Evolutionary conservation across 2,797 vertebrate genomes (phyloP), one percentile per base, ranked within the genome.

Genomic region (Ibycter americanus): DNA sequence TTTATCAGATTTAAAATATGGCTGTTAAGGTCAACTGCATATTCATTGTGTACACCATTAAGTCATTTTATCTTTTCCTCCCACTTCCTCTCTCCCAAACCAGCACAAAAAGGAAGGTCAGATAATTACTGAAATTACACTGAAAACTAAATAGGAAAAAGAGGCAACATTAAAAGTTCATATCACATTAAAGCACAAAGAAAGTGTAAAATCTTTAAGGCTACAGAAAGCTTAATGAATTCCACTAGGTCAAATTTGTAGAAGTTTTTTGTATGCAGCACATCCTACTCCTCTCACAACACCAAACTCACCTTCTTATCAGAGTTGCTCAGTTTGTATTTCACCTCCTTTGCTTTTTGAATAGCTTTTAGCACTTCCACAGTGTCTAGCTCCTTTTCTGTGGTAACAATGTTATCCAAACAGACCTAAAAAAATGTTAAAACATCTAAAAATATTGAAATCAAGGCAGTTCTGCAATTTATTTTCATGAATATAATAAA

Each of bases 281-380:
- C 4, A 40, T 70, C 42, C 21, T 47, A 55, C 36, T 74, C 56
- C 40, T 77, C 51, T 42, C 40, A 40, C 21, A 20, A n/a, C 19
- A 71, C 42, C 32, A 46, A 44, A 70, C 97, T 89, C 98, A 99
- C 99, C 99, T 99, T 99, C 98, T 98, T 99, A 84, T 99, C 99
- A 16, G 97, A 90, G 97, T 98, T 98, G 95, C 98, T 99, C 98
- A 99, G 98, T 96, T 98, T 97, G 94, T 98, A 98, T 98, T 99
- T 99, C 84, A 98, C 98, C 95, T 99, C 99, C 97, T 99, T 99
- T 96, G 99, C 99, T 98, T 99, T 99, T 97, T 99, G 99, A 98
- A 99, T 99, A 85, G 99, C 99, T 98, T 99, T 99, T 54, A 99
- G 95, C 65, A 99, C 99, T 97, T 99, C 99, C 63, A 99, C 99